These are phyloP conservation scores for Catocala nupta DNA, from an alignment of 2,888 invertebrate species.

Conservation along the genomic window DNA sequence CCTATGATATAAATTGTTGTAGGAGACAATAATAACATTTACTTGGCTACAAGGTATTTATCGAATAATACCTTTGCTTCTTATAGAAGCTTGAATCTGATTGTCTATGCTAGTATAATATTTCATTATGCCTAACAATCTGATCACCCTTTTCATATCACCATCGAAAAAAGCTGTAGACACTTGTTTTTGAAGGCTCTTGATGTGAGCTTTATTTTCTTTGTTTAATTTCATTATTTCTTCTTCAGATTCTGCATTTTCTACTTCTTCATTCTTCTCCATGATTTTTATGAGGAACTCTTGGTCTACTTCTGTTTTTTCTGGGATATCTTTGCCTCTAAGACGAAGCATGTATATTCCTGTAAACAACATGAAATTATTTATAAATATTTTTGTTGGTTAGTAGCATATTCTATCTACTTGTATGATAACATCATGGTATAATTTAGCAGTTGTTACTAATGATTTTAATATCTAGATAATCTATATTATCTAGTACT, in stretches of 20 bases:
- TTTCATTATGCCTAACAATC: constrained; percentile 91
- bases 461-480: too few relatives aligned
- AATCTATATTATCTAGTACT: too few relatives aligned
- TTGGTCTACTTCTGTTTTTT: constrained; percentile 89
- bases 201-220: constrained; percentile 86
- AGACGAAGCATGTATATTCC: constrained; percentile 93
- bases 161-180: constrained; percentile 89
- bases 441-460: too few relatives aligned
- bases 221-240: constrained; percentile 87
- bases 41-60: constrained; percentile 41
- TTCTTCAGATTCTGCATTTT: constrained; percentile 88
- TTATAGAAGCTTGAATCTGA: constrained; percentile 90
- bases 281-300: constrained; percentile 94
- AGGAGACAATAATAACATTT: not conserved
- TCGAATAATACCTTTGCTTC: constrained; percentile 87
- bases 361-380: constrained; percentile 32
- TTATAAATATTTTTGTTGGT: too few relatives aligned
- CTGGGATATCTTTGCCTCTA: constrained; percentile 89
- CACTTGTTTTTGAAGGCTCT: constrained; percentile 86
- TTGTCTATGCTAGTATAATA: constrained; percentile 93
- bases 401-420: too few relatives aligned
- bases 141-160: constrained; percentile 89
- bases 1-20: too few relatives aligned
- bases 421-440: too few relatives aligned
- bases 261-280: constrained; percentile 96